Evolutionary conservation across 2,797 vertebrate species (phyloP).

Genomic region (Hemibagrus guttatus): DNA sequence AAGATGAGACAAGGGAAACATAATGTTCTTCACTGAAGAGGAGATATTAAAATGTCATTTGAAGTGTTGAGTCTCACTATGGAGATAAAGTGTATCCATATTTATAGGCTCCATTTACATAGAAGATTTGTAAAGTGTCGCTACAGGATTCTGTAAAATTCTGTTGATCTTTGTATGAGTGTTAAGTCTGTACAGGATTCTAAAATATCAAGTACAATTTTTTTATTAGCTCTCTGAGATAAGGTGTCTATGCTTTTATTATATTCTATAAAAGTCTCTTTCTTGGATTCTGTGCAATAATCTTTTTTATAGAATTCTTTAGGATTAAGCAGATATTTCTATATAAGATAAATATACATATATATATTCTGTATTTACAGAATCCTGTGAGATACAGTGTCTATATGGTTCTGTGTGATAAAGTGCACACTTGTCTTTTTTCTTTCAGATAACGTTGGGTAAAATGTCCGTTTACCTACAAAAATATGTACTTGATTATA

Average conservation of each 20-base stretch:
- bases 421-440: neutral
- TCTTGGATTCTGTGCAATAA: neutral
- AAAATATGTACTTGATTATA: neutral
- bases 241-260: neutral
- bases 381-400: neutral
- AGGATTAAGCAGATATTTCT: neutral
- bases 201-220: neutral
- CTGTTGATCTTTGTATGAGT: neutral
- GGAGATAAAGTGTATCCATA: neutral
- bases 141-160: neutral
- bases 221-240: neutral
- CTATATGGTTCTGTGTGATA: neutral
- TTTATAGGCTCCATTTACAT: neutral
- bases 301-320: neutral
- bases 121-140: neutral
- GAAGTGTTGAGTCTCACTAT: neutral
- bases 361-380: neutral
- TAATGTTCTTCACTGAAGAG: neutral
- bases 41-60: constrained; percentile 2
- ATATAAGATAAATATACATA: neutral
- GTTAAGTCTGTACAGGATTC: neutral
- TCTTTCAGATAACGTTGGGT: neutral
- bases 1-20: constrained; percentile 5
- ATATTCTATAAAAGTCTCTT: neutral
- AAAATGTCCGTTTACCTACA: neutral